A percentile compares a stretch with the other conserved stretches of the same genome.
Conservation (phyloP, 2,888 invertebrate species). For the Acronicta psi region DNA sequence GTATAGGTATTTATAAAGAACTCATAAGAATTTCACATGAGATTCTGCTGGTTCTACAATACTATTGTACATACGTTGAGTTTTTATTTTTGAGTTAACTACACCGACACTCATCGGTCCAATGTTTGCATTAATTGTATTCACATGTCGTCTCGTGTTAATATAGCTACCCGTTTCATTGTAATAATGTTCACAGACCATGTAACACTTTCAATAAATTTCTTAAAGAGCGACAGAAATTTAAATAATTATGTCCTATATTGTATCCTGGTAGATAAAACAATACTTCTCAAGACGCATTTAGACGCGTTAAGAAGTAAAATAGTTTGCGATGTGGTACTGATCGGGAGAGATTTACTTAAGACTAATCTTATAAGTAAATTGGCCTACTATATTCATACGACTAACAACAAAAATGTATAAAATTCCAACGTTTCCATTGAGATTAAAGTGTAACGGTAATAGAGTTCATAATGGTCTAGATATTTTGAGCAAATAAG, state of each 20-base stretch:
- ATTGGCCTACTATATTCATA: too few relatives aligned
- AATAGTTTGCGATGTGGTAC: too few relatives aligned
- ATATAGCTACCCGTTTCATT: conserved; percentile 43
- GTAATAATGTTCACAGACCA: conserved; percentile 37
- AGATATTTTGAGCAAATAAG: too few relatives aligned
- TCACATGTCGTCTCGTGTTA: conserved; percentile 60
- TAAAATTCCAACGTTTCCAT: too few relatives aligned
- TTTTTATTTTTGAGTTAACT: conserved; percentile 57
- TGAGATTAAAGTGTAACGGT: too few relatives aligned
- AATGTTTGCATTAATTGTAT: conserved; percentile 63
- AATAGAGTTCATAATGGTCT: too few relatives aligned
- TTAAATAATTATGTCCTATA: background rate
- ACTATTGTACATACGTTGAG: conserved; percentile 75
- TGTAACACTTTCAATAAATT: conserved; percentile 1
- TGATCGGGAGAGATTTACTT: too few relatives aligned
- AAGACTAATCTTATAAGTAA: too few relatives aligned
- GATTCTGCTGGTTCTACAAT: conserved; percentile 18
- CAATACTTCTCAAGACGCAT: background rate
- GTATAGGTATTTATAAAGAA: too few relatives aligned
- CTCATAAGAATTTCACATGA: conserved; percentile 1
- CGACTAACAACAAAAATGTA: too few relatives aligned
- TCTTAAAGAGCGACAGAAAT: background rate
- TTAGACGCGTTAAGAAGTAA: too few relatives aligned
- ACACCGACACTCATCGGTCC: conserved; percentile 53
- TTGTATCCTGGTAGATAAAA: background rate